Percentiles rank a stretch among this genome's conserved stretches.
Conservation (phyloP, 2,888 invertebrate species). For the Psylliodes chrysocephalus region DNA sequence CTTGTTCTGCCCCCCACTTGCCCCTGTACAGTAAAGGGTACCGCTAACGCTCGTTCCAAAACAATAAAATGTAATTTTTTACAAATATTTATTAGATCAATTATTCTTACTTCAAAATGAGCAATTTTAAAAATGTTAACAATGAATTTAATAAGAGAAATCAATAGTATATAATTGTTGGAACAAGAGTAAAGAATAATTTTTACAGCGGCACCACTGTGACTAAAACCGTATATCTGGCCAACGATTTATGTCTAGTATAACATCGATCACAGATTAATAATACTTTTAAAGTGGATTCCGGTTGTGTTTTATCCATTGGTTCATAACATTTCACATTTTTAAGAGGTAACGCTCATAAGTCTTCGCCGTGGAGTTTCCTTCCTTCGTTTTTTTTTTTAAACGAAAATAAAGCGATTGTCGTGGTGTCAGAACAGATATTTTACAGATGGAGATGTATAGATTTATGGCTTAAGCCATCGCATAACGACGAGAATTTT, state of each 20-base stretch:
- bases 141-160: too few species aligned
- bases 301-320: constrained; percentile 41
- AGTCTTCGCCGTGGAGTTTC: constrained; percentile 29
- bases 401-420: constrained; percentile 17
- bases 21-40: too few species aligned
- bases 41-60: too few species aligned
- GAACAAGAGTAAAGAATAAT: not conserved
- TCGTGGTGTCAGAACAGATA: constrained; percentile 21
- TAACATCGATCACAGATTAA: constrained; percentile 43
- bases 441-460: constrained; percentile 25
- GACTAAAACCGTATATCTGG: constrained; percentile 30
- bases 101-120: too few species aligned
- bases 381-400: constrained; percentile 8
- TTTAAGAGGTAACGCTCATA: constrained; percentile 39
- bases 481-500: not conserved
- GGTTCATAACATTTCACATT: constrained; percentile 45
- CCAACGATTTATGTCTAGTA: constrained; percentile 35
- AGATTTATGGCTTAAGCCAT: constrained; percentile 21
- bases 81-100: too few species aligned
- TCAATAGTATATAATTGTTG: too few species aligned
- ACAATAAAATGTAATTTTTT: too few species aligned
- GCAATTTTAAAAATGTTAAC: too few species aligned
- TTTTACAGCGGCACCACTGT: not conserved
- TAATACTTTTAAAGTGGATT: constrained; percentile 46
- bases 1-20: too few species aligned